Evolutionary conservation across 2,113 vertebrate species (phyloP), one percentile per base, ranked within the genome.

Genomic region (Gallinago undulata): DNA sequence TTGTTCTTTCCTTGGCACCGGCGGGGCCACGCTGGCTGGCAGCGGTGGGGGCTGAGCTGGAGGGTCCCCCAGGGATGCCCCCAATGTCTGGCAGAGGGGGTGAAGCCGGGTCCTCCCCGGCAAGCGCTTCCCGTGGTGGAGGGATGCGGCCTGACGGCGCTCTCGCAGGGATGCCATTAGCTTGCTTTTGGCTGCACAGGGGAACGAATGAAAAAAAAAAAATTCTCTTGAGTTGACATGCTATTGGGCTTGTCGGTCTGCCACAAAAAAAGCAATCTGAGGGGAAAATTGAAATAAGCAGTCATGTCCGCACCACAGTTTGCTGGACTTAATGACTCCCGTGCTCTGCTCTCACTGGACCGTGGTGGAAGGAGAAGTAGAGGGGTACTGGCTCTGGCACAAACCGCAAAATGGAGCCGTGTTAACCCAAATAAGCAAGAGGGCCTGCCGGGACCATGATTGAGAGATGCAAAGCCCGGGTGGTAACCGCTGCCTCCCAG

Each of bases 1-100:
- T 98, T 98, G 96, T 98, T 98, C 97, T 97, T 98, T 98, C 97
- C 97, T 97, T 98, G 97, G 97, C 96, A 96, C 95, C 76, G 70
- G 97, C 91, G 95, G 97, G 96, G 88, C 97, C 67, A 43, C 17
- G 82, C 93, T 62, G 96, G 91, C 95, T 87, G 60, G 28, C 74
- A 66, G 69, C 3, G 6, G 39, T 3, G 22, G 60, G 28, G 96
- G 94, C 97, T 97, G 96, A 97, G 95, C 96, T 93, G 92, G 89
- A 97, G 96, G 92, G 60, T 88, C 97, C 97, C 97, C 97, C 59
- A 69, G 97, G 95, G 97, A 90, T 95, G 94, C 93, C 97, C 94
- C 93, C 47, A 95, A 96, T 78, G 92, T 90, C 84, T 98, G 97
- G 97, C 89, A 94, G 96, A 98, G 95, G 84, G 75, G 94, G 70